Percentiles rank a stretch among this genome's conserved stretches.
phyloP scores from a whole-genome alignment of 2,113 vertebrate species.

The Romanogobio albipinnatus region DNA sequence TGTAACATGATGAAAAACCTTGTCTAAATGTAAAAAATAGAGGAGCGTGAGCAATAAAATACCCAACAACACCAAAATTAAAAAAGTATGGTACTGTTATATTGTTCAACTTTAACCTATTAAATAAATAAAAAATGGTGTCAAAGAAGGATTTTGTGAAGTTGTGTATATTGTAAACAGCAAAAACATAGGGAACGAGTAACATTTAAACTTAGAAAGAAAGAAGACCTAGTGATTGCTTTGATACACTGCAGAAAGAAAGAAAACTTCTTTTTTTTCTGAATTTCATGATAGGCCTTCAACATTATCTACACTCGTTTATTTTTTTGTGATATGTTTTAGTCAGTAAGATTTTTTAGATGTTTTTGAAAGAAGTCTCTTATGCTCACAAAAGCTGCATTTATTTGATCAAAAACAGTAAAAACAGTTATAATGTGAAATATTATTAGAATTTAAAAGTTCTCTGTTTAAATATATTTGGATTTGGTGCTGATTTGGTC shows the following conservation, averaged over 20 bases:
- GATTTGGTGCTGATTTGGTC: too few species aligned
- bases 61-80: background rate
- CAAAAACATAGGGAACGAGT: background rate
- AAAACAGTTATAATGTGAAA: too few species aligned
- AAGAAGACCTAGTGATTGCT: background rate
- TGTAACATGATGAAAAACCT: background rate
- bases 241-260: background rate
- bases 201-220: background rate
- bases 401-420: too few species aligned
- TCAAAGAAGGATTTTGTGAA: background rate
- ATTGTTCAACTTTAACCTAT: background rate
- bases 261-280: background rate
- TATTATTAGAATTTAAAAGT: too few species aligned
- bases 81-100: background rate
- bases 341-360: too few species aligned
- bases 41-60: background rate
- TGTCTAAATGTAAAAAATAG: background rate
- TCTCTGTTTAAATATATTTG: too few species aligned
- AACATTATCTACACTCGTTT: background rate
- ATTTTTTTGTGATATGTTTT: too few species aligned
- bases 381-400: too few species aligned
- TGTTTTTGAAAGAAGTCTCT: too few species aligned
- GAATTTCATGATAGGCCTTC: background rate
- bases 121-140: background rate
- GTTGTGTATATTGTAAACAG: background rate